phyloP scores from a whole-genome alignment of 2,888 invertebrate genomes.

The Epicampocera succincta region DNA sequence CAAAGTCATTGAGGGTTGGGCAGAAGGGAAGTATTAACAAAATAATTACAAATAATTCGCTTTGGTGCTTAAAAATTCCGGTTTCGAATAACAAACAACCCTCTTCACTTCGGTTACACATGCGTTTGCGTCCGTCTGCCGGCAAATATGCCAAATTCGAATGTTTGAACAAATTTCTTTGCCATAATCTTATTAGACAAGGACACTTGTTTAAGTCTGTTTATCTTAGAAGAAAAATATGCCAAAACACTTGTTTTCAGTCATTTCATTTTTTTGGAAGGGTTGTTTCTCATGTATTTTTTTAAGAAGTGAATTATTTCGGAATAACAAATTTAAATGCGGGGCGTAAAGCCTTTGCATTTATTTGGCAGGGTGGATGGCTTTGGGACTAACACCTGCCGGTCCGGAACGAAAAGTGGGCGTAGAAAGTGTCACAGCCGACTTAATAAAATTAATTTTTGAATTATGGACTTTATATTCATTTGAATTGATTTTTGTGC shows the following conservation, averaged over 20 bases:
- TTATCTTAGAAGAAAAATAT: conserved; percentile 13
- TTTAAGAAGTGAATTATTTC: conserved; percentile 20
- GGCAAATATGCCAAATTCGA: no score
- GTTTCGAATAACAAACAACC: conserved; percentile 27
- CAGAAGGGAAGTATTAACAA: conserved; percentile 34
- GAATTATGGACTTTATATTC: neutral
- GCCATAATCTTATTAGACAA: conserved; percentile 55
- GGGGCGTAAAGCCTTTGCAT: conserved; percentile 2
- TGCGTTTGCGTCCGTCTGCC: neutral
- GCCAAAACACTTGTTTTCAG: conserved; percentile 55
- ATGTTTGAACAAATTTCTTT: conserved; percentile 7
- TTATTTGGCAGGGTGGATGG: neutral
- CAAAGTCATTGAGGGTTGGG: conserved; percentile 10
- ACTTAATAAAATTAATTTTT: conserved; percentile 26
- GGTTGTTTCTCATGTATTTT: conserved; percentile 37
- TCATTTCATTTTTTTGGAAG: conserved; percentile 7
- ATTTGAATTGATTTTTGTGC: neutral
- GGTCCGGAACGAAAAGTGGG: conserved; percentile 58
- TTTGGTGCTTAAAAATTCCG: conserved; percentile 46
- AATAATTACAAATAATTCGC: conserved; percentile 61
- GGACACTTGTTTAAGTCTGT: conserved; percentile 51
- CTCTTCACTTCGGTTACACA: conserved; percentile 14
- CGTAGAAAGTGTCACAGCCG: conserved; percentile 26
- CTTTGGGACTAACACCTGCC: conserved; percentile 43
- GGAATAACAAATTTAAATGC: conserved; percentile 35